Percentiles rank a stretch among this genome's conserved stretches.
Conservation (phyloP, 2,888 invertebrate species). For the Trachelus stipa region DNA sequence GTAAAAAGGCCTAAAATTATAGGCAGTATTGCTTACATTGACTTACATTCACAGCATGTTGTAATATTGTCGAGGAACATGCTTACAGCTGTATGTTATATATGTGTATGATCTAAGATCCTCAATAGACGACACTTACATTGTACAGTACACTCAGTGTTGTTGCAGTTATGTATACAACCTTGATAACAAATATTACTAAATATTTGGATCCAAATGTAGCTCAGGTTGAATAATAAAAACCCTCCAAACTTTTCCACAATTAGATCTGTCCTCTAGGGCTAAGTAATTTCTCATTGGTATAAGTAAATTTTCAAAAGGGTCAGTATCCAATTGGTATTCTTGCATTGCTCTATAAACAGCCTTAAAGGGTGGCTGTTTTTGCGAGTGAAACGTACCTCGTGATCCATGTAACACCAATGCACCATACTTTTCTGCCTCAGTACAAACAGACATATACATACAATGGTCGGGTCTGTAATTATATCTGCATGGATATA, state of each 20-base stretch:
- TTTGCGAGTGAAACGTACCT: slow-evolving; percentile 85
- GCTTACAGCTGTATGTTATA: background rate
- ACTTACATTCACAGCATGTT: background rate
- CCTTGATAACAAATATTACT: background rate
- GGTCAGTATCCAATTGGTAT: slow-evolving; percentile 77
- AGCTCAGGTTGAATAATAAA: slow-evolving; percentile 65
- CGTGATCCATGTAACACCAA: slow-evolving; percentile 90
- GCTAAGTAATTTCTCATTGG: slow-evolving; percentile 72
- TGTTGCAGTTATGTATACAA: background rate
- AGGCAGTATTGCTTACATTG: background rate
- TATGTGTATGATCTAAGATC: background rate
- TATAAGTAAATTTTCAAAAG: slow-evolving; percentile 72
- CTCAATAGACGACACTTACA: background rate
- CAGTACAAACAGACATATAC: slow-evolving; percentile 89
- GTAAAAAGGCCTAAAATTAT: background rate
- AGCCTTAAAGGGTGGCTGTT: slow-evolving; percentile 86
- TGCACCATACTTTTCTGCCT: slow-evolving; percentile 79
- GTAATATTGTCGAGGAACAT: background rate
- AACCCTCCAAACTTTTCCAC: slow-evolving; percentile 73
- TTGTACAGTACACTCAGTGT: background rate
- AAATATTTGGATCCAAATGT: slow-evolving; percentile 38
- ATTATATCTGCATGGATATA: slow-evolving; percentile 89
- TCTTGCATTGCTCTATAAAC: slow-evolving; percentile 76
- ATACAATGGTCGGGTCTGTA: slow-evolving; percentile 96
- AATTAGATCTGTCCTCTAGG: slow-evolving; percentile 71